Base-by-base conservation (phyloP, 2,888 invertebrate species). In the Drosophila atripex region DNA sequence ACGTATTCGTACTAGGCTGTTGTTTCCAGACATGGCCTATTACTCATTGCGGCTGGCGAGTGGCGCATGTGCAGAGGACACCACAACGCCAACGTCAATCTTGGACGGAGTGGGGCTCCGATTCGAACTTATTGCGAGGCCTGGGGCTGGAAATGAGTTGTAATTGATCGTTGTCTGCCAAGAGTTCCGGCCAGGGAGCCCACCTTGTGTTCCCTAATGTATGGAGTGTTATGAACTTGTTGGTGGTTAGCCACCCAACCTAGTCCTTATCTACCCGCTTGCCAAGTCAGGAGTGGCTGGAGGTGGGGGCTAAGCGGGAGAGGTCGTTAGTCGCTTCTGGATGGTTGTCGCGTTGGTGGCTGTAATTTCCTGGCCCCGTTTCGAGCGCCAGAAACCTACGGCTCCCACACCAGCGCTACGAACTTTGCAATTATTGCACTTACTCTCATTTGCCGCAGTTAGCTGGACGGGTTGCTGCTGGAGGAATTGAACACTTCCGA, bases 361-460 rank as follows among this genome's bases (percentile, higher is more conserved):
- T 82, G 74, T 83, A 82, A 87, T 84, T 85, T 74, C 73, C 82
- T 45, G 76, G 57, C 59, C 65, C 60, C 65, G 66, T 49, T 52
- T 12, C 14, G 11, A 7, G 9, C 25, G 8, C 2, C 21, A 30
- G 12, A 14, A 30, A 18, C 47, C 23, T 14, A n/a, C 54, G 30
- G 30, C 30, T n/a, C 57, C 68, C 50, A 57, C 35, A 47, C 65
- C 82, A 77, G 86, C 88, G 83, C 69, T 86, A 76, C 79, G 83
- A 88, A 88, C 76, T 83, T 88, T 88, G 84, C 86, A 84, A 88
- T 84, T 86, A 88, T 88, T 79, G 88, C 88, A 86, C 88, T 88
- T 83, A 86, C 86, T 86, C 88, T 79, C 83, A 88, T 83, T 88
- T 88, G 79, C 88, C 73, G 71, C 68, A 55, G 61, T 32, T 32